Base-by-base conservation (phyloP, 2,113 vertebrate species). In the Syngnathus scovelli region DNA sequence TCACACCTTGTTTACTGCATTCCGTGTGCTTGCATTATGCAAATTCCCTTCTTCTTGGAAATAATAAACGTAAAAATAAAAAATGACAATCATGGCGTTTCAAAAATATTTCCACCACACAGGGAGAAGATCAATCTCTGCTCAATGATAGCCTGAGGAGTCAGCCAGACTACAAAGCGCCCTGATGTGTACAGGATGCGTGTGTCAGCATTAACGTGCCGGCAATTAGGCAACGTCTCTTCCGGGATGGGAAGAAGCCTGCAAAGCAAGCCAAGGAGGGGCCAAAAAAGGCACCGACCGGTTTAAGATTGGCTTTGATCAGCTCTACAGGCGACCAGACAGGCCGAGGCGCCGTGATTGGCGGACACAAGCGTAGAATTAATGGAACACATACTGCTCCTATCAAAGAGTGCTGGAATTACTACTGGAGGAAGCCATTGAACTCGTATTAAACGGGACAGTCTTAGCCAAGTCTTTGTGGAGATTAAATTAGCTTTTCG, bases 231-330 rank as follows among this genome's bases (percentile, higher is more conserved):
- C 71, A 49, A 67, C 69, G 74, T 69, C 55, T 36, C 67, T 72
- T 0, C 15, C 55, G 63, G 66, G 76, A 78, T 82, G 77, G 72
- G 19, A 83, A 63, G 67, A 68, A 18, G 16, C 58, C 64, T 74
- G 79, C 66, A 54, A 80, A 70, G 77, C 27, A 58, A 46, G 77
- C 80, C 74, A 82, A 55, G 71, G 64, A 12, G 11, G 21, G n/a
- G 39, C 43, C 27, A 23, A 64, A 3, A 0, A 68, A 13, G 41
- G 81, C 75, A 79, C 56, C 41, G 2, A 5, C 61, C 5, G 39
- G 38, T 12, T 19, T 12, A 27, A 23, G 21, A 6, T 33, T 19
- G 19, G 72, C 83, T 87, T 84, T 87, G 80, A 88, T 88, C 80
- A 68, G 62, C 64, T 6, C 43, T 11, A 44, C 19, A 12, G 38